Evolutionary conservation across 2,797 vertebrate genomes (phyloP).

Genomic region (Siniperca undulata): DNA sequence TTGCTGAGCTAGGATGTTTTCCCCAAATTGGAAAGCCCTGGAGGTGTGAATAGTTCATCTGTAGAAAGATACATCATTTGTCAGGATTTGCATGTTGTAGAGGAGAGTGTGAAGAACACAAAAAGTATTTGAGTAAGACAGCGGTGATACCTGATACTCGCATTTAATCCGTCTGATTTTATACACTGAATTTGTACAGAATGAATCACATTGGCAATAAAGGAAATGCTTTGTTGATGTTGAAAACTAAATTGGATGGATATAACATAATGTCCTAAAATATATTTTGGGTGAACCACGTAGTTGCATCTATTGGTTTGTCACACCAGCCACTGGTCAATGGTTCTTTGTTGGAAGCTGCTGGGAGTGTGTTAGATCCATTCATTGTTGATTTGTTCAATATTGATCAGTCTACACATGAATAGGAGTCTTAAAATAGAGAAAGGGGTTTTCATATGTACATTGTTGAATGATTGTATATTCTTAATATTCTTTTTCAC

Average conservation of each 20-base stretch:
- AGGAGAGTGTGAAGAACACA: constrained; percentile 26
- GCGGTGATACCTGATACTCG: constrained; percentile 2
- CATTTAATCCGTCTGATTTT: constrained; percentile 6
- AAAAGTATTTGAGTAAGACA: constrained; percentile 26
- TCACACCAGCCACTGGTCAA: constrained; percentile 34
- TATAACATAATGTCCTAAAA: not conserved
- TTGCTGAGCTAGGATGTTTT: constrained; percentile 78
- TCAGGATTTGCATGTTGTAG: constrained; percentile 66
- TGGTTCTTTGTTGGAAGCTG: constrained; percentile 52
- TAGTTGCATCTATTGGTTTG: constrained; percentile 25
- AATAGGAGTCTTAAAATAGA: constrained; percentile 44
- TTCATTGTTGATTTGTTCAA: constrained; percentile 53
- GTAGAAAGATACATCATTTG: constrained; percentile 64
- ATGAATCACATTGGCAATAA: constrained; percentile 3
- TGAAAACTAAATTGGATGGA: constrained; percentile 16
- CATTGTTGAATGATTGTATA: constrained; percentile 38
- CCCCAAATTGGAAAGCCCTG: constrained; percentile 57
- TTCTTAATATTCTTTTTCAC: constrained; percentile 22
- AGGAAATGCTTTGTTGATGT: constrained; percentile 7
- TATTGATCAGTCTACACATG: constrained; percentile 61
- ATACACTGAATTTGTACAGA: not conserved
- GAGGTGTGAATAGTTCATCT: constrained; percentile 73
- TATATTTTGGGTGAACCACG: constrained; percentile 5
- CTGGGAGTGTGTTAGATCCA: constrained; percentile 32
- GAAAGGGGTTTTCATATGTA: constrained; percentile 15